Evolutionary conservation across 2,888 invertebrate species (phyloP), one percentile per base, ranked within the genome.

Genomic region (Hydroisotoma schaefferi): DNA sequence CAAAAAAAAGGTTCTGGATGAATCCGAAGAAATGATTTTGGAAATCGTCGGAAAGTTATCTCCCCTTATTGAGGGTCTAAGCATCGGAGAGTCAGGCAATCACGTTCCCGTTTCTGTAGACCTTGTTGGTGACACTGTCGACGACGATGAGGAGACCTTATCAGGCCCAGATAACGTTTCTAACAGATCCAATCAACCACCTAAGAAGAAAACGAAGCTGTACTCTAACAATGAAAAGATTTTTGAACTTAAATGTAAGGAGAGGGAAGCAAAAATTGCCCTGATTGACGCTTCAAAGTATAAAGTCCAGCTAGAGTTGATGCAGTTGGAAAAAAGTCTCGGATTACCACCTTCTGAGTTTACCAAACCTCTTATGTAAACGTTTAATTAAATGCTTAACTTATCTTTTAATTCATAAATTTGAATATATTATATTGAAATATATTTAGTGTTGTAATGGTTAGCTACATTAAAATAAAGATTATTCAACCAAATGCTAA

Each of bases 1-100:
- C 10, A 46, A 46, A 15, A 15, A 22, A 22, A 46, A 26, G 26
- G 6, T 6, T 6, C 46, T 46, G 20, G 26, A 22, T 20, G 46
- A 43, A 20, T 12, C 20, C n/a, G 43, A 43, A 12, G 20, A 46
- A 15, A 12, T 26, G 12, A 33, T 33, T 15, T 10, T 33, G 8
- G 43, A 46, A 22, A 46, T 46, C 15, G 20, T 46, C 15, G 55
- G 55, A 4, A 6, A 2, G 2, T 46, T 47, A 5, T 46, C 55
- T 15, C 46, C 55, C 6, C 23, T 29, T 1, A 33, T 55, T 2
- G 33, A 46, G 12, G 55, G 55, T 15, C 10, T 55, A 3, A 6
- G 18, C 2, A 33, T 55, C 23, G 44, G 28, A 15, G 55, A 55
- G 29, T 18, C 43, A 15, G 44, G 44, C 25, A 40, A 8, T 3